Base-by-base conservation (phyloP, 2,888 invertebrate species). In the Melipona bicolor region DNA sequence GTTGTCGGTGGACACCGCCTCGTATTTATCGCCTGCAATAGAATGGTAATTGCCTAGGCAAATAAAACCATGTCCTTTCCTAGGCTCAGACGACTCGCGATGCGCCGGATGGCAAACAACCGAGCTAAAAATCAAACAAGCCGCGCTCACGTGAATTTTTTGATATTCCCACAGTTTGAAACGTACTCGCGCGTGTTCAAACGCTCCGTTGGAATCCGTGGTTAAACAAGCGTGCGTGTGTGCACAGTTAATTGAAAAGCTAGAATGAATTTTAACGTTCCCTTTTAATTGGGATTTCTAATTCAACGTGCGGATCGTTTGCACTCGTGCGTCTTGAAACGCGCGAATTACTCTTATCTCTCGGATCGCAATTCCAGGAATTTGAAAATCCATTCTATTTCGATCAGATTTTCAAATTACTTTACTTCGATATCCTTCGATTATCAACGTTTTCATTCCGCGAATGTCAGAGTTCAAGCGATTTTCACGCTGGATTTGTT, bases 11-110 rank as follows among this genome's bases (percentile, higher is more conserved):
- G 97, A 96, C 81, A 97, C 96, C 70, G 98, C 97, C 94, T 98
- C 97, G 95, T 98, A 98, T 95, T 98, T 98, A 94, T 97, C 97
- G 93, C 98, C 98, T 97, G 96, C 90, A 95, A 95, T 93, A 91
- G 92, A 92, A 93, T 91, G 91, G 91, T 92, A 91, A 93, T 92
- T 92, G 91, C 93, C 94, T 94, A 89, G 90, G 91, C 90, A 89
- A 93, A 91, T 93, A 92, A 92, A 87, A 90, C 87, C 89, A 87
- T 85, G 82, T 88, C 84, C 87, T 81, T 43, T 84, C 32, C 13
- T 15, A 27, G 50, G 56, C 52, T 21, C 49, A 64, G 56, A 24
- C 49, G 32, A 3, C 61, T 76, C 17, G 13, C n/a, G 13, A 5
- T 27, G 27, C 52, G 21, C 17, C n/a, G 13, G 13, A 52, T 11